Conservation (phyloP, 2,797 vertebrate genomes). For the Sebastes cheni region DNA sequence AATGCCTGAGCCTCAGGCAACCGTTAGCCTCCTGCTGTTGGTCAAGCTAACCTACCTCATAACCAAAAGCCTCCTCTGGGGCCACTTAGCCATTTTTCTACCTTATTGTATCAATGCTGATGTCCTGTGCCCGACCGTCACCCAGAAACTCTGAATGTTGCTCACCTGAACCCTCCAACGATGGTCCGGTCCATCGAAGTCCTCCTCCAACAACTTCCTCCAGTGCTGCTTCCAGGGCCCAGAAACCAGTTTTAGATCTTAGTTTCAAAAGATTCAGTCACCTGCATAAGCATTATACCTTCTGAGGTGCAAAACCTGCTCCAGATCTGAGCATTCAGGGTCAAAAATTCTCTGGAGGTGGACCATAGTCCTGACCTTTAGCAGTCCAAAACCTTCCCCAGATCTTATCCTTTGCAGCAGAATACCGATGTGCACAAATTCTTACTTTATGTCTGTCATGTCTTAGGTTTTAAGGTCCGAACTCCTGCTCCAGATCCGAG, state of each 20-base stretch:
- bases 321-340: background rate
- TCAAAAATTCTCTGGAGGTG: background rate
- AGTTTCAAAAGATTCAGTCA: background rate
- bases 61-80: conserved; percentile 71
- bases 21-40: conserved; percentile 65
- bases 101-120: conserved; percentile 19
- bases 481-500: too few species aligned
- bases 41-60: conserved; percentile 70
- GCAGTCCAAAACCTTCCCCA: background rate
- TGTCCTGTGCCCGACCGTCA: conserved; percentile 19
- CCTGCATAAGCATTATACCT: background rate
- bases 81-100: conserved; percentile 4
- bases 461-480: too few species aligned
- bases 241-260: background rate
- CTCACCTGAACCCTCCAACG: background rate
- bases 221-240: background rate
- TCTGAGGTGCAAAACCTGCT: background rate
- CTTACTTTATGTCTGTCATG: background rate
- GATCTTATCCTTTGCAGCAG: background rate
- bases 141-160: background rate
- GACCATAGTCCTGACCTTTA: background rate
- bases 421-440: background rate
- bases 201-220: background rate
- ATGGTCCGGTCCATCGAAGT: background rate
- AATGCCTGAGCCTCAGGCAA: conserved; percentile 14